These are phyloP conservation scores for Melopsittacus undulatus DNA, from an alignment of 2,797 vertebrate species.

Conservation along the genomic window DNA sequence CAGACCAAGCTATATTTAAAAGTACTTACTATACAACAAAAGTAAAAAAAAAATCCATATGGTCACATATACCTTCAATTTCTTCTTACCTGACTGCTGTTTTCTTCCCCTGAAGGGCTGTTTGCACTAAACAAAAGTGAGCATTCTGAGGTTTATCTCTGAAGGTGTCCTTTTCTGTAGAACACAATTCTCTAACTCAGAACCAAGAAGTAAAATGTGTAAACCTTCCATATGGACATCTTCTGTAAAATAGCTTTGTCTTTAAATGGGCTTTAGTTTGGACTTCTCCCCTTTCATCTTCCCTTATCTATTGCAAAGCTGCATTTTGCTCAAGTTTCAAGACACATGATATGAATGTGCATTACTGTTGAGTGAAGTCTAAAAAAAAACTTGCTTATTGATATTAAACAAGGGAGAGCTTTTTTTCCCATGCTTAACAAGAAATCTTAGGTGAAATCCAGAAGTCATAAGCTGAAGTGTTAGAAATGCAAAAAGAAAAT, in stretches of 20 bases:
- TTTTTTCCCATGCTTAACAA: slow-evolving; percentile 10
- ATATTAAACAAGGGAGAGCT: slow-evolving; percentile 31
- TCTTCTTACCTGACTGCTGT: not conserved
- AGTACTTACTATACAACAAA: not conserved
- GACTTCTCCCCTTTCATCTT: not conserved
- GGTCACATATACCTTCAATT: not conserved
- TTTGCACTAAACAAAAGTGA: slow-evolving; percentile 2
- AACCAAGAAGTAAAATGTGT: not conserved
- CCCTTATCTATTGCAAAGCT: not conserved
- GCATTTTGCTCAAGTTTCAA: slow-evolving; percentile 27
- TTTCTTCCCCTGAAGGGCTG: slow-evolving; percentile 7
- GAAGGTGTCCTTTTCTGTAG: not conserved
- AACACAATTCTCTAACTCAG: not conserved
- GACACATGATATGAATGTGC: not conserved
- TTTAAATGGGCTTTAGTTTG: slow-evolving; percentile 45
- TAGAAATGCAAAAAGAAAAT: slow-evolving; percentile 2
- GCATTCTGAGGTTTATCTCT: not conserved
- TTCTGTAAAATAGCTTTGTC: slow-evolving; percentile 53
- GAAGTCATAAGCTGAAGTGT: not conserved
- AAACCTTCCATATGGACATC: not conserved
- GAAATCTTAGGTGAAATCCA: not conserved
- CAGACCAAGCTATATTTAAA: not conserved
- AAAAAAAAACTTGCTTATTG: not conserved
- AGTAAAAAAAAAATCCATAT: not conserved
- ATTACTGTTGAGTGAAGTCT: slow-evolving; percentile 12